Evolutionary conservation across 2,797 vertebrate genomes (phyloP), one percentile per base, ranked within the genome.

Genomic region (Scolopax bukidnonensis): DNA sequence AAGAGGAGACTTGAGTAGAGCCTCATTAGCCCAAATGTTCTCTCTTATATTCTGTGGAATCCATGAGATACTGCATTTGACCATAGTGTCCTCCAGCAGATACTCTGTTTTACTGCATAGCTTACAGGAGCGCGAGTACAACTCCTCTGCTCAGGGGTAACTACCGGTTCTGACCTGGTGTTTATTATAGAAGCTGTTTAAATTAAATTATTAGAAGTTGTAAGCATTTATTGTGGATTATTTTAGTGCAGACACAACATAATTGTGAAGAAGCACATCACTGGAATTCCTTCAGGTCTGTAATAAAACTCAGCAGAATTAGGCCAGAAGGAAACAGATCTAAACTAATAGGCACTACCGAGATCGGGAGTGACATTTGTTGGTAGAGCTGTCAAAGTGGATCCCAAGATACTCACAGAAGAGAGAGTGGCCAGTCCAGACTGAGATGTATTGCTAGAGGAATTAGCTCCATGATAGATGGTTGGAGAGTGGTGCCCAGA

Each of bases 341-440:
- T 94, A 87, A 87, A 91, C 53, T 53, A 95, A 89, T 48, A 65
- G 56, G 53, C 71, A 84, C 51, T 92, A n/a, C 64, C 12, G 71
- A 92, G 81, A 95, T 95, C 33, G 61, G 79, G 83, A 82, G 40
- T 91, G 95, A 90, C 92, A 67, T 96, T 96, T 96, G 75, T 96
- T 95, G 91, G 82, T 94, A 94, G 84, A 0, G 10, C 84, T 96
- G 96, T 94, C 92, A 90, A 60, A 86, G 77, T 69, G 63, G 77
- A 94, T 95, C 70, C 80, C 41, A 47, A 51, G 77, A 84, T 61
- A 61, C 9, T 77, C 65, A 36, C 40, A 83, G 78, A 82, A 73
- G 61, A 88, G 40, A 2, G 5, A 93, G 43, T 59, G 65, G 69
- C 36, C 40, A 91, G 40, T 88, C 70, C 36, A 60, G 71, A 41